Percentiles rank a stretch among this genome's conserved stretches.
Conservation (phyloP, 1,140 invertebrate genomes). For the Drosophila kurseongensis region DNA sequence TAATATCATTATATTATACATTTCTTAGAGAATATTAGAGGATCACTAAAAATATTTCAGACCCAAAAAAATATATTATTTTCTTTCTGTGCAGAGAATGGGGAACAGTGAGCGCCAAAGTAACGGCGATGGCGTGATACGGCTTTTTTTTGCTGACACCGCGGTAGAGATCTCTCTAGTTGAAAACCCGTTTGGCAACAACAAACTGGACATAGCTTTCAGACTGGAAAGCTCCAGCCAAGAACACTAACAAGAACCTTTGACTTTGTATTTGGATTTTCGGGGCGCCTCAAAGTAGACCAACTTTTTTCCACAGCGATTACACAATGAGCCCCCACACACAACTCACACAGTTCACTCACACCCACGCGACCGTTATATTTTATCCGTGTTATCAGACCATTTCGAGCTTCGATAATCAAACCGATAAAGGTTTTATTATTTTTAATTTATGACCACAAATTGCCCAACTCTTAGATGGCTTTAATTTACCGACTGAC, state of each 20-base stretch:
- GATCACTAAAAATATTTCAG: too few relatives aligned
- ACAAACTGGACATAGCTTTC: conserved; percentile 52
- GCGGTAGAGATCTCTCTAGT: conserved; percentile 42
- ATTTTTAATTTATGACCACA: conserved; percentile 13
- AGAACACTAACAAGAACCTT: conserved; percentile 21
- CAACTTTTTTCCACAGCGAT: conserved; percentile 14
- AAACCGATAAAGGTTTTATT: conserved; percentile 22
- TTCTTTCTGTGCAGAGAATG: conserved; percentile 20
- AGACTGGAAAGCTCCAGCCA: conserved; percentile 57
- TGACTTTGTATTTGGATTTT: conserved; percentile 28
- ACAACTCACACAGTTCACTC: background rate
- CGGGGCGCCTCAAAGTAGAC: conserved; percentile 33
- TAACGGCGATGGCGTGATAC: conserved; percentile 71
- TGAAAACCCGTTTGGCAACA: conserved; percentile 65
- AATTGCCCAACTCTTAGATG: conserved; percentile 8
- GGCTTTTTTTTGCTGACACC: conserved; percentile 28
- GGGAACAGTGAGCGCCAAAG: conserved; percentile 36
- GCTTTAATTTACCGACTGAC: conserved; percentile 42
- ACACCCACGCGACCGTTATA: conserved; percentile 3
- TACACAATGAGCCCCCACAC: conserved; percentile 39
- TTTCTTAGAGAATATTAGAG: too few relatives aligned
- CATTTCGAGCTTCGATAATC: background rate
- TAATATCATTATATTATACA: too few relatives aligned
- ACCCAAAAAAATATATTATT: background rate
- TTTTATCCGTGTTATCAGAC: conserved; percentile 25